Percentiles rank a stretch among this genome's conserved stretches.
phyloP scores from a whole-genome alignment of 1,140 invertebrate species.

The Aleiodes sp. region DNA sequence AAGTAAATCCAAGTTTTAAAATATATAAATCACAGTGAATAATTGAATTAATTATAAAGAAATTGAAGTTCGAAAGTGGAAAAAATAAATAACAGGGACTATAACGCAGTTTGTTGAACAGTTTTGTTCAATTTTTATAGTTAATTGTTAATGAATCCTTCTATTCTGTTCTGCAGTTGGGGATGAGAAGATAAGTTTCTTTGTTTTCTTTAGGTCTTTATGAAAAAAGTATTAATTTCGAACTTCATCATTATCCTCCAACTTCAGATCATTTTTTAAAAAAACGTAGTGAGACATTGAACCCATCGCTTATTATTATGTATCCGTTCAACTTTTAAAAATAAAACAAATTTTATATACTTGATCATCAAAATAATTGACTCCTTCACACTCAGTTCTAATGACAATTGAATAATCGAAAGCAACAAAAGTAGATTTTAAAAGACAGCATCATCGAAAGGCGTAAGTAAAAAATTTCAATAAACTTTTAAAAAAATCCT shows the following conservation, averaged over 20 bases:
- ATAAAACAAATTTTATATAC: slow-evolving; percentile 12
- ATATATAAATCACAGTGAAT: too few species aligned
- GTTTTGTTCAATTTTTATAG: neutral
- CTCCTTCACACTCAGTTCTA: neutral
- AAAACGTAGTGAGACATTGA: neutral
- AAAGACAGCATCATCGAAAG: too few species aligned
- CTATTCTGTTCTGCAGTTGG: neutral
- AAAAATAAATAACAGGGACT: too few species aligned
- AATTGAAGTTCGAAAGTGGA: neutral
- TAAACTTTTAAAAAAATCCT: neutral
- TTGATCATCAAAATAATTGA: neutral
- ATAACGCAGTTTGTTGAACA: too few species aligned
- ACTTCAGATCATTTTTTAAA: neutral
- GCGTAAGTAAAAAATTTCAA: slow-evolving; percentile 1
- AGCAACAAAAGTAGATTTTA: neutral
- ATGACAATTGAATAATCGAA: neutral
- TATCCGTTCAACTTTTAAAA: neutral
- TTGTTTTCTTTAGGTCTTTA: neutral
- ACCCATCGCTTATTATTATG: neutral
- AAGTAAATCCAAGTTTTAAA: too few species aligned
- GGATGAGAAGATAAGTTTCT: neutral
- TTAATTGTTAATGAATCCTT: neutral
- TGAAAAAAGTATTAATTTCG: neutral
- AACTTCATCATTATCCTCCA: neutral
- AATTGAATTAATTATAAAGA: neutral